Percentiles rank a stretch among this genome's conserved stretches.
Evolutionary conservation across 2,888 invertebrate species (phyloP).

Genomic region (Mesorhabditis sp.): DNA sequence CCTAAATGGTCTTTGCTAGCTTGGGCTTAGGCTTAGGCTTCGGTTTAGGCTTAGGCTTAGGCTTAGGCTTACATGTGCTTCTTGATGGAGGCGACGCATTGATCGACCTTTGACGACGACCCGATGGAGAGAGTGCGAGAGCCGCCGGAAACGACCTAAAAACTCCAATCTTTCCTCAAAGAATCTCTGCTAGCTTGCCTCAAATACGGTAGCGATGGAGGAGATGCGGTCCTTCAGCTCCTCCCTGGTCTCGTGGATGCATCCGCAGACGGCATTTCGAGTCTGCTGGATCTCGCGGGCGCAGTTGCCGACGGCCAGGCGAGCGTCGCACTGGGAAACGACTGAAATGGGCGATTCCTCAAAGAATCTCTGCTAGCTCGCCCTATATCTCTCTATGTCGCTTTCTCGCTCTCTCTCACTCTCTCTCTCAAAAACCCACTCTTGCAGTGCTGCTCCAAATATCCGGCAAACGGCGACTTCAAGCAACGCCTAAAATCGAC

Average conservation of each 20-base stretch:
- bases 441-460: constrained; percentile 49
- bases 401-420: no score
- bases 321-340: constrained; percentile 30
- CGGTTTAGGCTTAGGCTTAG: no score
- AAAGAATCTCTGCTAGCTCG: no score
- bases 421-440: constrained; percentile 16
- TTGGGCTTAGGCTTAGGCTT: no score
- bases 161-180: constrained; percentile 9
- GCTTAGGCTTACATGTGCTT: constrained; percentile 43
- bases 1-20: constrained; percentile 18
- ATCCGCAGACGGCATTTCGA: constrained; percentile 48
- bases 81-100: constrained; percentile 54
- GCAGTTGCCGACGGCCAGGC: constrained; percentile 37
- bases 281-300: constrained; percentile 35
- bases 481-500: constrained; percentile 33
- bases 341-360: constrained; percentile 16
- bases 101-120: constrained; percentile 50
- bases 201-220: constrained; percentile 46
- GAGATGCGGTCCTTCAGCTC: constrained; percentile 56
- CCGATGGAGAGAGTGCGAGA: constrained; percentile 46
- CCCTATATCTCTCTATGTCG: no score
- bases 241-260: constrained; percentile 55
- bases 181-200: not conserved
- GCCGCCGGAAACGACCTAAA: constrained; percentile 43
- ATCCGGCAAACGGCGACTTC: constrained; percentile 53